Evolutionary conservation across 2,888 invertebrate species (phyloP).

Genomic region (Doris montereyensis): DNA sequence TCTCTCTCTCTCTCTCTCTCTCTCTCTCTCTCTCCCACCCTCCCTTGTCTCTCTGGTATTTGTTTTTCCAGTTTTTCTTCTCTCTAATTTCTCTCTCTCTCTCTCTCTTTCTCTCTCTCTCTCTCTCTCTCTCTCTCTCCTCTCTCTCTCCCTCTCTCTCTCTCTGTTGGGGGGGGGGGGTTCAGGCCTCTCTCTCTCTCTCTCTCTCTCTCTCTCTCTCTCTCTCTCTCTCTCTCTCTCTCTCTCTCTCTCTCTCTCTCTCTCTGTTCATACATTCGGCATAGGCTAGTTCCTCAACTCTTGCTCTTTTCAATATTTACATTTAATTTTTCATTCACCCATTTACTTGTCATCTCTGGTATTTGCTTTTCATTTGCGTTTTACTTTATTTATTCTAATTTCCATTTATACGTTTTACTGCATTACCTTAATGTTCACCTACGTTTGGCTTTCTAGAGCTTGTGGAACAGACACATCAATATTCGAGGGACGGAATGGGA

Average conservation of each 20-base stretch:
- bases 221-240: background rate
- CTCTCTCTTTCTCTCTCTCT: conserved; percentile 2
- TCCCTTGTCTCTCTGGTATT: background rate
- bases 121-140: background rate
- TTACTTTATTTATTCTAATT: background rate
- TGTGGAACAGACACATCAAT: too few relatives aligned
- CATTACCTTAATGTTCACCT: background rate
- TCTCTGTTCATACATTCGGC: background rate
- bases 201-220: background rate
- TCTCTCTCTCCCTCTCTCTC: background rate
- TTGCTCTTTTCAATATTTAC: background rate
- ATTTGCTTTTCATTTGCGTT: conserved; percentile 4
- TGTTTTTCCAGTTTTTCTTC: conserved; percentile 10
- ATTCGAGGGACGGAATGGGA: background rate
- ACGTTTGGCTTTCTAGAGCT: background rate
- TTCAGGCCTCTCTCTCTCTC: background rate
- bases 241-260: background rate
- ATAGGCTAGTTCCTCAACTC: background rate
- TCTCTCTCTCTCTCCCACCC: background rate
- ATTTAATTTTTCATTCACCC: background rate
- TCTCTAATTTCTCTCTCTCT: background rate
- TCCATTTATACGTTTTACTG: background rate
- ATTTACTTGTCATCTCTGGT: background rate
- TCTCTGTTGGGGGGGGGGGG: too few relatives aligned
- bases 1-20: background rate